Conservation (phyloP, 2,888 invertebrate genomes). For the Plagodis dolabraria region DNA sequence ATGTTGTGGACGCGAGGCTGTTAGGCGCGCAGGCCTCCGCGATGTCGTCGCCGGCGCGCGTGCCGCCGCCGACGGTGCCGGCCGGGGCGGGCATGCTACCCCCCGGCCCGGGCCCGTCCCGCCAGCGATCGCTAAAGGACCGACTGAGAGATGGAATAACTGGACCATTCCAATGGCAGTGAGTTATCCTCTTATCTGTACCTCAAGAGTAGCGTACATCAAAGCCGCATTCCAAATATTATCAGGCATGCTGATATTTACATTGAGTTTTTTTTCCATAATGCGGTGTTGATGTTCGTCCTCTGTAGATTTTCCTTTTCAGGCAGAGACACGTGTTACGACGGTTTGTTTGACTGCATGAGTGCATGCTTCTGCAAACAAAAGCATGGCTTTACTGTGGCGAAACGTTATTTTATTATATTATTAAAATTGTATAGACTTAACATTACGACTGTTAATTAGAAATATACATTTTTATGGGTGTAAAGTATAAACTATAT, state of each 20-base stretch:
- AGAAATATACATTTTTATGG: too few relatives aligned
- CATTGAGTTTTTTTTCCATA: background rate
- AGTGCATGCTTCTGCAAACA: constrained; percentile 24
- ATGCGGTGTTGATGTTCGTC: constrained; percentile 26
- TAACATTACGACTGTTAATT: too few relatives aligned
- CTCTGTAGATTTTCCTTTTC: constrained; percentile 24
- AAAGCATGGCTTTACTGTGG: constrained; percentile 37
- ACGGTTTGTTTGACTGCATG: constrained; percentile 17
- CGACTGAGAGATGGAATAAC: constrained; percentile 91
- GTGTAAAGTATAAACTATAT: too few relatives aligned
- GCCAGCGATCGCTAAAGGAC: constrained; percentile 91
- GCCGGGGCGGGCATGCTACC: constrained; percentile 78
- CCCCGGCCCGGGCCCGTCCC: constrained; percentile 85
- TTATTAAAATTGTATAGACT: background rate
- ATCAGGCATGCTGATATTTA: background rate
- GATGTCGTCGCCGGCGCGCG: constrained; percentile 77
- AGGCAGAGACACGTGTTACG: constrained; percentile 14
- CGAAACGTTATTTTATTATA: too few relatives aligned
- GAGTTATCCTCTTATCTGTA: constrained; percentile 74
- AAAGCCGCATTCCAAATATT: constrained; percentile 18
- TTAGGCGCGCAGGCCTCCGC: constrained; percentile 52
- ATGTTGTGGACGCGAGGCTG: constrained; percentile 54
- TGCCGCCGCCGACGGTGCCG: constrained; percentile 60
- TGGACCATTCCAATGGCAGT: constrained; percentile 93
- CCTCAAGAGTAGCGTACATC: constrained; percentile 15